Conservation (phyloP, 2,797 vertebrate species). For the Oreochromis mossambicus region DNA sequence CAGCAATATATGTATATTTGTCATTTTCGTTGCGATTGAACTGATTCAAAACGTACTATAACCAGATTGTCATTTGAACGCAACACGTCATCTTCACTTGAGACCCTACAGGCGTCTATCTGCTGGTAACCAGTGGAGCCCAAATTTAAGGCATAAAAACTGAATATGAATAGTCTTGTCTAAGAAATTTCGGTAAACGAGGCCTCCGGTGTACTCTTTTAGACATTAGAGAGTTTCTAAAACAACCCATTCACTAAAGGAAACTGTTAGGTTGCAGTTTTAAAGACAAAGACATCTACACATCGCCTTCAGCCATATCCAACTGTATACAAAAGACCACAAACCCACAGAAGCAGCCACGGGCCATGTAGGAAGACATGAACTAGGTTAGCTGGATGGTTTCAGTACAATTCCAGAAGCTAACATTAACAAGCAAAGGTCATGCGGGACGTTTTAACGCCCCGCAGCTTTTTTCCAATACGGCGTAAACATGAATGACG, state of each 20-base stretch:
- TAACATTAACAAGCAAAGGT: neutral
- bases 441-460: neutral
- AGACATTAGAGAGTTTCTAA: neutral
- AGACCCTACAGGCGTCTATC: neutral
- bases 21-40: neutral
- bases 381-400: constrained; percentile 27
- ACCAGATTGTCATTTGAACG: neutral
- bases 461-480: rapidly evolving
- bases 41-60: neutral
- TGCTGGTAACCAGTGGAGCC: neutral
- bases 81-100: neutral
- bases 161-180: neutral
- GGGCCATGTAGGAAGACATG: neutral
- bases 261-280: neutral
- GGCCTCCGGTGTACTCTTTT: constrained; percentile 6
- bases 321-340: neutral
- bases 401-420: neutral
- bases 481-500: neutral
- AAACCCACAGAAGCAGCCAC: neutral
- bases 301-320: neutral
- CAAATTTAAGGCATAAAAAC: neutral
- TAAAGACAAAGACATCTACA: neutral
- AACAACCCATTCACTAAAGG: neutral
- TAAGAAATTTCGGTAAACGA: neutral
- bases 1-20: neutral